Evolutionary conservation across 1,140 invertebrate genomes (phyloP).

Genomic region (Trachelipus rathkii): DNA sequence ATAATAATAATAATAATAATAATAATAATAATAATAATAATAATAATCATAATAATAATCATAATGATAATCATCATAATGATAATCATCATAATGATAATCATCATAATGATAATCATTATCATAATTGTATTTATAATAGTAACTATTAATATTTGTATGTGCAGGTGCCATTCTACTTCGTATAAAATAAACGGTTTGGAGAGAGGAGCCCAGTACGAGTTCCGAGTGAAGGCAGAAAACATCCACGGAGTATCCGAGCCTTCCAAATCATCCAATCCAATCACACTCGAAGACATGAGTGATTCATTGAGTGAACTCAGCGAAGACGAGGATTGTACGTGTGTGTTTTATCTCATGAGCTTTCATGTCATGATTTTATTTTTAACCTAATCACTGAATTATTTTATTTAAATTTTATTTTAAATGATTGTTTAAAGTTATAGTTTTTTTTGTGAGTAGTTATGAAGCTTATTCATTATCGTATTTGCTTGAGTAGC

Average conservation of each 20-base stretch:
- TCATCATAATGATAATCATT: neutral
- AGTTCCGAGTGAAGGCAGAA: slow-evolving; percentile 69
- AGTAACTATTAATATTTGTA: too few species aligned
- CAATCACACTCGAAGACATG: slow-evolving; percentile 46
- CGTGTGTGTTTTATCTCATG: neutral
- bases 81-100: neutral
- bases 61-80: neutral
- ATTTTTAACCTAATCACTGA: too few species aligned
- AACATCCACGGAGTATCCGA: slow-evolving; percentile 73
- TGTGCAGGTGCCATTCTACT: slow-evolving; percentile 46
- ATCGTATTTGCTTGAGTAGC: too few species aligned
- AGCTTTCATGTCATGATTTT: too few species aligned
- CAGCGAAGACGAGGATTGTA: neutral
- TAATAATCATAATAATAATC: neutral
- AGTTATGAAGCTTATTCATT: too few species aligned
- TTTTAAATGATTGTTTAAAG: too few species aligned
- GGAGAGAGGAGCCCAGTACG: slow-evolving; percentile 58
- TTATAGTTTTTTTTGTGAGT: too few species aligned
- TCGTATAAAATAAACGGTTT: slow-evolving; percentile 47
- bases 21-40: neutral
- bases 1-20: neutral
- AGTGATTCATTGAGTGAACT: neutral
- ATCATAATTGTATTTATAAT: too few species aligned
- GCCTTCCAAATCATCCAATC: slow-evolving; percentile 59
- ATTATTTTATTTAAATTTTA: too few species aligned